Base-by-base conservation (phyloP, 2,797 vertebrate species). In the Huso huso region DNA sequence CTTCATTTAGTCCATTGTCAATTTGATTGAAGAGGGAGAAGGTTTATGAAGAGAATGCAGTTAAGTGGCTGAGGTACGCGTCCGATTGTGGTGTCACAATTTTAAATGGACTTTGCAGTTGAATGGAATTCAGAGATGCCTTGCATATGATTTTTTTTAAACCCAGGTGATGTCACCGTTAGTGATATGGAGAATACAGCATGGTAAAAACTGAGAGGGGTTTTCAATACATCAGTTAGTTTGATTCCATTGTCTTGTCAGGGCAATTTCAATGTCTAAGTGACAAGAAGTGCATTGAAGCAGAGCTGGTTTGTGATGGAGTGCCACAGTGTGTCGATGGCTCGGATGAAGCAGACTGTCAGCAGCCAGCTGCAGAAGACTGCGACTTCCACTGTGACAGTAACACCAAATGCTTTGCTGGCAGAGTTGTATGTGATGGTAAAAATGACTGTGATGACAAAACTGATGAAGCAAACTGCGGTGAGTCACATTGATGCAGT, bases 321-420 rank as follows among this genome's bases (percentile, higher is more conserved):
- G 68, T 79, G 3, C 67, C 57, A 0, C 83, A 89, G 48, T 89
- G 88, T 51, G 49, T 71, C 0, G 86, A 89, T 0, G 81, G 77
- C 48, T 89, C 87, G 0, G 88, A 90, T 0, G 88, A 89, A 71
- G 0, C 0, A 0, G 65, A 55, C 65, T 89, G 88, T 76, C 87
- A 84, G 86, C 70, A 4, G 8, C 83, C 86, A 13, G 63, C 59
- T 0, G 37, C 37, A 37, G 73, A 68, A 6, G 76, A 78, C 0
- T 89, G 88, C 0, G 76, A 82, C 53, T 65, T 86, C 51, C 79
- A 8, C 6, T 90, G 87, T 0, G 85, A 87, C 0, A 1, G 67
- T 6, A 59, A 65, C 15, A 64, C 53, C 48, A 62, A 62, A 62
- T 62, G 61, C 48, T 37, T 62, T 37, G 8, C 18, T 9, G 4